phyloP scores from a whole-genome alignment of 1,140 invertebrate genomes.

The Drosophila cardini region DNA sequence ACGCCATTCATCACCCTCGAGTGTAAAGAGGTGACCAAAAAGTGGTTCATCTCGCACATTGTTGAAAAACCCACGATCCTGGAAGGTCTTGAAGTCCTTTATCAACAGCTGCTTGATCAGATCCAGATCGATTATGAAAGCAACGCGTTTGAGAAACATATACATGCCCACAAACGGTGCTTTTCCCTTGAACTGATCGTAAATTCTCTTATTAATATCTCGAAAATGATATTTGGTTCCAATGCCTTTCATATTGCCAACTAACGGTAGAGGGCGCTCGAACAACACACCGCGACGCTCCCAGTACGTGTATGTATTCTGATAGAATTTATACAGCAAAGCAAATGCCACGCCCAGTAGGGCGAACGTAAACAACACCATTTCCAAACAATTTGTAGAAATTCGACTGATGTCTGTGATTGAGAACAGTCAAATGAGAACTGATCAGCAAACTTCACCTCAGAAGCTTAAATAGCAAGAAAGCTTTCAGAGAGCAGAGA shows the following conservation, averaged over 20 bases:
- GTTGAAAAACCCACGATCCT: conserved; percentile 85
- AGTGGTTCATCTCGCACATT: conserved; percentile 86
- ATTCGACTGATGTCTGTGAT: not conserved
- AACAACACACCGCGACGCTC: conserved; percentile 76
- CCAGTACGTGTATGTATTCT: conserved; percentile 81
- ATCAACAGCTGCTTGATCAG: conserved; percentile 74
- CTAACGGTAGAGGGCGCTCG: conserved; percentile 63
- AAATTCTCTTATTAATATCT: conserved; percentile 60
- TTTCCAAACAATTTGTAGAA: not conserved
- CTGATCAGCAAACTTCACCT: no score
- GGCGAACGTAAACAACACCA: conserved; percentile 15
- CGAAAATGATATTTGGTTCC: conserved; percentile 49
- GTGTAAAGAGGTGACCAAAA: conserved; percentile 85
- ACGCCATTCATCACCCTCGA: conserved; percentile 86
- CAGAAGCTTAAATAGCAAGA: no score
- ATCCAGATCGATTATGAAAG: conserved; percentile 64
- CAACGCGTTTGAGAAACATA: conserved; percentile 51
- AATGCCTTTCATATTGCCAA: conserved; percentile 74
- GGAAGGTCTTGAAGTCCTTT: conserved; percentile 77
- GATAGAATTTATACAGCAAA: conserved; percentile 47
- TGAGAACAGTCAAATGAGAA: no score
- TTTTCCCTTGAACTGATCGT: conserved; percentile 72
- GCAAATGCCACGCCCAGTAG: conserved; percentile 27
- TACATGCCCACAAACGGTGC: conserved; percentile 63
- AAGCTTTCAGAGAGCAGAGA: no score